Evolutionary conservation across 2,888 invertebrate genomes (phyloP), one percentile per base, ranked within the genome.

Genomic region (Philereme vetulata): DNA sequence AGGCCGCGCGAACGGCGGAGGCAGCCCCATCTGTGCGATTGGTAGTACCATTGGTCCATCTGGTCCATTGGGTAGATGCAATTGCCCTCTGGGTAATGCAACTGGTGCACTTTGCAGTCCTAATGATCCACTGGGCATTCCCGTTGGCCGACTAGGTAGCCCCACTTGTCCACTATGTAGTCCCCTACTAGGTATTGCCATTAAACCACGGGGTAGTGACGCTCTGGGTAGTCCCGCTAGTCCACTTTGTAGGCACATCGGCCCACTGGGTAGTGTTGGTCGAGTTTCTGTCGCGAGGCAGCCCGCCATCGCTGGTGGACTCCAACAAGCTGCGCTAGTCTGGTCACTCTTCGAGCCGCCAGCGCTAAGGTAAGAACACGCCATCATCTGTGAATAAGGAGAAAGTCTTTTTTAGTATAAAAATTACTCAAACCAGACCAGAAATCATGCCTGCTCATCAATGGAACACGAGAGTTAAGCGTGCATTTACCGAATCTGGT

Each of bases 351-450:
- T 84, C 75, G 79, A 76, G 42, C 81, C 82, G 62, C 83, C 70
- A 57, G 92, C 84, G 71, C 88, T 90, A 71, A 92, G 76, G 72
- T 91, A 92, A 65, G 93, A 92, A 75, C 92, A 93, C 76, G 92
- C 88, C 93, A 93, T 92, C 92, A 93, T 92, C 93, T 93, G 91
- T 53, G 76, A 79, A 84, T 75, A 85, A 78, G 47, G 34, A 35
- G 4, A 34, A 5, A 4, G 4, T 4, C 6, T 3, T 6, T 45
- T 10, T 32, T 32, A 45, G 21, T 32, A 45, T 9, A 9, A n/a
- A 44, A 11, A 33, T 46, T 21, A 21, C 21, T 21, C 2, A 21
- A 21, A 21, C 21, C 21, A 21, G 2, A 21, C 21, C 21, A 21
- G 2, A 21, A 21, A 21, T 21, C 1, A 21, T 21, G 21, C 2